phyloP scores from a whole-genome alignment of 1,140 invertebrate genomes.

The Plectus sambesii region DNA sequence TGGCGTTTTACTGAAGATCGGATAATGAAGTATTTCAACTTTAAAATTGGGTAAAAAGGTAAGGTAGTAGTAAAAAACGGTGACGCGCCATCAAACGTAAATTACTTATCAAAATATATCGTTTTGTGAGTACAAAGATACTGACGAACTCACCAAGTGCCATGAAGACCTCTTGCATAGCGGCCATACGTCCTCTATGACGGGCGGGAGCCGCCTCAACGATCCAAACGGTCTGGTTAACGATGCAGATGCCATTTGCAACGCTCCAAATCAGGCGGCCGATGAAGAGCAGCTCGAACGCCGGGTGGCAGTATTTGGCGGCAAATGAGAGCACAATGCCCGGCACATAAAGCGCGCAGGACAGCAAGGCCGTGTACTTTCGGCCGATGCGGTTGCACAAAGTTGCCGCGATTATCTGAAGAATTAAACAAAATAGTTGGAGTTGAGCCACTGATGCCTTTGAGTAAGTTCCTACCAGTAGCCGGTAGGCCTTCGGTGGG shows the following conservation, averaged over 20 bases:
- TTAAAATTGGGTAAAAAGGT: too few species aligned
- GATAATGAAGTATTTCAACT: too few species aligned
- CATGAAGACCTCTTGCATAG: slow-evolving; percentile 30
- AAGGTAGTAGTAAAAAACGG: too few species aligned
- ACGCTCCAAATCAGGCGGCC: slow-evolving; percentile 24
- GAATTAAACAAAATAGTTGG: too few species aligned
- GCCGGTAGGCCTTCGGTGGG: too few species aligned
- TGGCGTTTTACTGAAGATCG: too few species aligned
- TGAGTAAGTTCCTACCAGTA: too few species aligned
- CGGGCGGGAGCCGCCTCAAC: slow-evolving; percentile 24
- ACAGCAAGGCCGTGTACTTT: slow-evolving; percentile 21
- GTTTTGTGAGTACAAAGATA: too few species aligned
- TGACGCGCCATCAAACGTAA: too few species aligned
- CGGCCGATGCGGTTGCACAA: slow-evolving; percentile 23
- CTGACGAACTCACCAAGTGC: slow-evolving; percentile 13
- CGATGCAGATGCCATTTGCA: slow-evolving; percentile 22
- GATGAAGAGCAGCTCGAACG: slow-evolving; percentile 25
- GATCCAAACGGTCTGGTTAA: slow-evolving; percentile 28
- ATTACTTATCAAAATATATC: too few species aligned
- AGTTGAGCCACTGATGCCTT: too few species aligned
- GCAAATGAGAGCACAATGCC: slow-evolving; percentile 19
- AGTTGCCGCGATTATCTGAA: slow-evolving; percentile 24
- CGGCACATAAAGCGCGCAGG: slow-evolving; percentile 22
- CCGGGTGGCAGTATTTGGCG: slow-evolving; percentile 14
- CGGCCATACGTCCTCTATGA: slow-evolving; percentile 23